phyloP scores from a whole-genome alignment of 2,113 vertebrate species.

The Uropsilus gracilis region DNA sequence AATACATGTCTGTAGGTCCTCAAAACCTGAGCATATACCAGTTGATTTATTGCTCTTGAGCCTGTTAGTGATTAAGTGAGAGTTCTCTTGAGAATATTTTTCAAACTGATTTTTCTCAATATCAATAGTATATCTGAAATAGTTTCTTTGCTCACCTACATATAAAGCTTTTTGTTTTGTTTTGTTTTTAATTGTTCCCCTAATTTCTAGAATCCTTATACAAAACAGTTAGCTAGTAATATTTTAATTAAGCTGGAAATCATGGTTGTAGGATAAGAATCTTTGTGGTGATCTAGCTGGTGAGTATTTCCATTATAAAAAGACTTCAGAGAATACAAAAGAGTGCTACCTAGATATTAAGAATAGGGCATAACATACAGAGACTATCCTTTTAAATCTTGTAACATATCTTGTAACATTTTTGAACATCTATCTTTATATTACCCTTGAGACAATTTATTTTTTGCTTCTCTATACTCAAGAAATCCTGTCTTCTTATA shows the following conservation, averaged over 20 bases:
- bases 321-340: not conserved
- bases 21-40: not conserved
- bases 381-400: not conserved
- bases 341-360: not conserved
- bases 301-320: not conserved
- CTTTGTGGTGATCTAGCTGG: not conserved
- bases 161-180: not conserved
- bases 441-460: not conserved
- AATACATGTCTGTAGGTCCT: not conserved
- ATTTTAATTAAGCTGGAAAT: not conserved
- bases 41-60: not conserved
- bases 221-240: not conserved
- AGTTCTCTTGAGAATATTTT: not conserved
- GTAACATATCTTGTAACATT: not conserved
- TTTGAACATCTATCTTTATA: not conserved
- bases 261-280: not conserved
- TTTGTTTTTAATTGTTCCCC: conserved; percentile 14
- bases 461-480: not conserved
- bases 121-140: conserved; percentile 1
- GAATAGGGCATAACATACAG: not conserved
- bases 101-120: not conserved
- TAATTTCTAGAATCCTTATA: not conserved
- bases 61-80: not conserved
- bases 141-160: not conserved
- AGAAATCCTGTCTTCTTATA: not conserved